phyloP scores from a whole-genome alignment of 1,140 invertebrate genomes.

The Drosophila auraria region DNA sequence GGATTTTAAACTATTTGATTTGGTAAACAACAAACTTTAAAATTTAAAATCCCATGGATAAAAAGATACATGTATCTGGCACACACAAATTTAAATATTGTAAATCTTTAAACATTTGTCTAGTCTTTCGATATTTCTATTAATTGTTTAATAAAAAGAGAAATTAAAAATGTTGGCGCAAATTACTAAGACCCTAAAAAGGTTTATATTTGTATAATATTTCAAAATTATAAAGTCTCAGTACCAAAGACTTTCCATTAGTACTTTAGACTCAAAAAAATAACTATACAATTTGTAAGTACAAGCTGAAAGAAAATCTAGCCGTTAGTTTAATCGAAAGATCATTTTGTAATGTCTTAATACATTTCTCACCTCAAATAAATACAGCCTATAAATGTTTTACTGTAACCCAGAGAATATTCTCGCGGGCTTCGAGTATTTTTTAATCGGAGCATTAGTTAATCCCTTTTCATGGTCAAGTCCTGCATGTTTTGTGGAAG shows the following conservation, averaged over 20 bases:
- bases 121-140: no score
- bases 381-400: neutral
- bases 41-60: neutral
- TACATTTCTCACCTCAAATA: neutral
- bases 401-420: neutral
- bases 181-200: no score
- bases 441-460: neutral
- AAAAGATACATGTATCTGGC: neutral
- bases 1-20: neutral
- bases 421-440: neutral
- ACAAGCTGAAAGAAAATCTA: neutral
- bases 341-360: no score
- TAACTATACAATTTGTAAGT: neutral
- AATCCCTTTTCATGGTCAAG: slow-evolving; percentile 42
- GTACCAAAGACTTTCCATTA: no score
- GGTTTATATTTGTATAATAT: no score
- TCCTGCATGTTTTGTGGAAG: slow-evolving; percentile 11
- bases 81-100: neutral
- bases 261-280: neutral
- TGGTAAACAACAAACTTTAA: neutral
- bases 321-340: no score
- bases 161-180: no score
- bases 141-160: no score
- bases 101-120: neutral
- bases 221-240: neutral